Evolutionary conservation across 2,888 invertebrate species (phyloP), one percentile per base, ranked within the genome.

Genomic region (Apantesis nais): DNA sequence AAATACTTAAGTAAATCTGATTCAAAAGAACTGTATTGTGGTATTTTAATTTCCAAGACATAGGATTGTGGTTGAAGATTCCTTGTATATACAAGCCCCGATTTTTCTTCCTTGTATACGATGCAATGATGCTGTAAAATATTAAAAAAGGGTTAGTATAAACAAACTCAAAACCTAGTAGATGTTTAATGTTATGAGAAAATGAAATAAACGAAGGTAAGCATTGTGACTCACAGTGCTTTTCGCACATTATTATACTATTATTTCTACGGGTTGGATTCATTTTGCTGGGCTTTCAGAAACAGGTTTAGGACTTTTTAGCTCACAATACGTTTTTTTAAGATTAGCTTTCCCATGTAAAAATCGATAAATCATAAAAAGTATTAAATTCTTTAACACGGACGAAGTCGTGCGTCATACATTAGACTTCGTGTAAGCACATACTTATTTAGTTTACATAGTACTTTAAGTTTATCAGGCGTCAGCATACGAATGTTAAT

Each of bases 401-500:
- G 48, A 48, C 7, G 9, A 22, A 48, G 48, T 22, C 48, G 44
- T 22, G 44, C n/a, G n/a, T 34, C 34, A 48, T 34, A 48, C 34
- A 31, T 64, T 48, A 22, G 14, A 34, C 34, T 48, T 12, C 22
- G 48, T 34, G 19, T 44, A 55, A 66, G 73, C 71, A 72, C 62
- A 68, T 22, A 31, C n/a, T 14, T 64, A 65, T 44, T 70, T 73
- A 66, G 71, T 71, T 64, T 68, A 77, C 68, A 72, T 83, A 80
- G 74, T 80, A 80, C 78, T 83, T 82, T 75, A 83, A 80, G 71
- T 76, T 82, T 83, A 83, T 83, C 82, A 79, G 80, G 83, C 78
- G 82, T 83, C 74, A 74, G 78, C 73, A 75, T 80, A 83, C 76
- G 78, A 80, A 83, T 81, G 82, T 81, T 81, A 83, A 79, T 81